Conservation (phyloP, 2,888 invertebrate genomes). For the Argyresthia goedartella region DNA sequence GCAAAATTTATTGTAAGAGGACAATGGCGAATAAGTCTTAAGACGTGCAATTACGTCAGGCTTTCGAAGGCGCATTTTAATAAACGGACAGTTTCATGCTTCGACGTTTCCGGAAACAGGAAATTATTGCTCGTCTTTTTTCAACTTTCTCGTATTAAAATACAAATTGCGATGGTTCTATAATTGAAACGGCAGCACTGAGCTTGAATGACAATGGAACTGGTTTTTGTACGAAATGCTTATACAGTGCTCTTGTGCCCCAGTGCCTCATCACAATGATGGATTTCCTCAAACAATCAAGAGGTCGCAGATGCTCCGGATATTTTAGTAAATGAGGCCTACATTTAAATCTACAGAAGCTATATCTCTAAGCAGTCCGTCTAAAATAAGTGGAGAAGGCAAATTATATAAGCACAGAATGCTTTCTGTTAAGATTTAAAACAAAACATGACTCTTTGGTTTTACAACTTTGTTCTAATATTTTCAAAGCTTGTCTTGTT, state of each 20-base stretch:
- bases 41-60: conserved; percentile 20
- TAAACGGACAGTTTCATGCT: conserved; percentile 37
- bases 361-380: conserved; percentile 18
- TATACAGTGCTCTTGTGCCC: not conserved
- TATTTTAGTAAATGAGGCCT: conserved; percentile 62
- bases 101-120: conserved; percentile 27
- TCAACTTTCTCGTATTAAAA: conserved; percentile 13
- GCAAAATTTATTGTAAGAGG: conserved; percentile 8
- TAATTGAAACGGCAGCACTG: no score
- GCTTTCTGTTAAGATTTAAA: no score
- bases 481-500: no score
- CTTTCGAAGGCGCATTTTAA: conserved; percentile 28
- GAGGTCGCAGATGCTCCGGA: conserved; percentile 55
- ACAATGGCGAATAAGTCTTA: conserved; percentile 14
- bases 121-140: conserved; percentile 33
- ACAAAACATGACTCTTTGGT: no score
- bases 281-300: conserved; percentile 46
- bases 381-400: not conserved
- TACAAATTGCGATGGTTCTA: not conserved
- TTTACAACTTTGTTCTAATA: no score
- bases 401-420: not conserved
- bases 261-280: conserved; percentile 24
- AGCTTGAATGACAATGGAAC: no score
- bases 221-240: no score
- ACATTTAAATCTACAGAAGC: conserved; percentile 31